Evolutionary conservation across 2,113 vertebrate genomes (phyloP), one percentile per base, ranked within the genome.

Genomic region (Oryzias javanicus): DNA sequence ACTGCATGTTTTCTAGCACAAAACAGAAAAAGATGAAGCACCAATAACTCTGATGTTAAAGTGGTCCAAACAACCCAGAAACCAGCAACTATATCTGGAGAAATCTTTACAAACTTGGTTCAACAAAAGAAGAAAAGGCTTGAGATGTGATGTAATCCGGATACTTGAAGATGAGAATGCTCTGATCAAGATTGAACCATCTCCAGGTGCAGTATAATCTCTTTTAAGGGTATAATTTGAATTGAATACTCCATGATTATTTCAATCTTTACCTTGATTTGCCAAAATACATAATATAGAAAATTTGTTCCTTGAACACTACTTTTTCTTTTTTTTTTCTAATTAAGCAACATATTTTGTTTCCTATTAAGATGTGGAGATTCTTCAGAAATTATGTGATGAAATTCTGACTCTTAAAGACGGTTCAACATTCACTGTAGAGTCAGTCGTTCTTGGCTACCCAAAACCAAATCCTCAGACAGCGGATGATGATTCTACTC

Each of bases 51-150:
- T 89, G 27, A 41, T 1, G n/a, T 5, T 89, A 1, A 3, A 61
- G 25, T 82, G 76, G 84, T 6, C 0, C 20, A 0, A 1, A 4
- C 0, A 6, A 5, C 61, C 18, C 5, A 1, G 4, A 0, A 78
- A 35, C 57, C 16, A 0, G 15, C 5, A 19, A 4, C 0, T 0
- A 0, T 0, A 4, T 0, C 70, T 90, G 0, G 0, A 74, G 0
- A 74, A 0, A 25, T 1, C 41, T 19, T 74, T 90, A 24, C 84
- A 87, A 67, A 22, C 0, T 5, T 87, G 86, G 81, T 20, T 42
- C 14, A 71, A 63, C n/a, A 59, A 2, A 2, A 4, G 7, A 0
- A 0, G 1, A 0, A 1, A 0, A 0, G 0, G 0, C 0, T 0
- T 4, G 14, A 3, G 53, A 1, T 53, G 15, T 2, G 1, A 0